Percentiles rank a stretch among this genome's conserved stretches.
Conservation (phyloP, 1,140 invertebrate species). For the Rhagoletis pomonella region DNA sequence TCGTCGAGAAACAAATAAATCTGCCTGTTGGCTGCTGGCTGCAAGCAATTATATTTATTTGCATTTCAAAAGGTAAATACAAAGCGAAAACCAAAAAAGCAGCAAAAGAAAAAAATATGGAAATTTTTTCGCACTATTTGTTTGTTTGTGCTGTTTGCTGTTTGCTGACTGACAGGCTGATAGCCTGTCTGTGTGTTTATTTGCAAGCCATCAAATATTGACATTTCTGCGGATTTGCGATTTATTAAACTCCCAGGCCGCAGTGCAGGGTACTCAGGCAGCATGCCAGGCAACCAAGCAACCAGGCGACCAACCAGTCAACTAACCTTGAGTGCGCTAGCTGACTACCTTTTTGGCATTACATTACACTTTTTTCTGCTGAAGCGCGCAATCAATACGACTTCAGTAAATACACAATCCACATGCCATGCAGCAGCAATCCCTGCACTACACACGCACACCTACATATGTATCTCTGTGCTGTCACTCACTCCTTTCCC, state of each 20-base stretch:
- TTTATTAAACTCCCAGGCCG: constrained; percentile 34
- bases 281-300: not conserved
- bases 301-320: not conserved
- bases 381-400: constrained; percentile 23
- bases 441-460: not conserved
- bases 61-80: not conserved
- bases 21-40: not conserved
- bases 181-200: constrained; percentile 11
- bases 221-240: constrained; percentile 52
- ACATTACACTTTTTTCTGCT: constrained; percentile 24
- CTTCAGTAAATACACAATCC: not conserved
- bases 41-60: constrained; percentile 40
- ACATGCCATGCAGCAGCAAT: not conserved
- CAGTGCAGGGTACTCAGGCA: too few relatives aligned
- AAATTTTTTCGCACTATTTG: constrained; percentile 44
- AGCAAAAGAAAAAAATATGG: not conserved
- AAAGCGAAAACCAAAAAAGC: not conserved
- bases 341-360: not conserved
- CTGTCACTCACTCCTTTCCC: not conserved
- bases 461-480: not conserved
- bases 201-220: constrained; percentile 49
- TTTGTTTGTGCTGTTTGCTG: constrained; percentile 5
- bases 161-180: not conserved
- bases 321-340: not conserved
- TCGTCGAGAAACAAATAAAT: not conserved